Conservation (phyloP, 2,888 invertebrate genomes). For the Operophtera brumata region DNA sequence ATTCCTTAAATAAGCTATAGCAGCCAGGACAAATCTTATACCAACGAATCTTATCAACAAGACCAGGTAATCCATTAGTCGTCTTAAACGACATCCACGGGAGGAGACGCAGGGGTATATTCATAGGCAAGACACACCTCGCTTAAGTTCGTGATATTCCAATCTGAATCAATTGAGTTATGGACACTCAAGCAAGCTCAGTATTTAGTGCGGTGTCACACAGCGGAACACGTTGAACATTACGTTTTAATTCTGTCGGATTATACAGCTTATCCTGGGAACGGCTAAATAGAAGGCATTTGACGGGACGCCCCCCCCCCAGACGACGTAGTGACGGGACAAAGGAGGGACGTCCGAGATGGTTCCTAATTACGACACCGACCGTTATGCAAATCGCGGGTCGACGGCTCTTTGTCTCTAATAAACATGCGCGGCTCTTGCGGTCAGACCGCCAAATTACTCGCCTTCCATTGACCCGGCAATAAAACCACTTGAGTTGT, state of each 20-base stretch:
- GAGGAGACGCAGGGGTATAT: too few relatives aligned
- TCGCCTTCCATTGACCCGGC: conserved; percentile 56
- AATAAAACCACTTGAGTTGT: conserved; percentile 65
- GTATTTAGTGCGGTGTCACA: too few relatives aligned
- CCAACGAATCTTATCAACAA: too few relatives aligned
- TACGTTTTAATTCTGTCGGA: conserved; percentile 53
- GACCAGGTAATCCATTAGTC: too few relatives aligned
- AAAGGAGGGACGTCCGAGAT: conserved; percentile 76
- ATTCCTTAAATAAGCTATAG: too few relatives aligned
- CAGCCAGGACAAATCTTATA: too few relatives aligned
- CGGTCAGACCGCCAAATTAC: conserved; percentile 75
- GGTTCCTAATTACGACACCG: conserved; percentile 79
- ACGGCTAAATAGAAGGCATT: conserved; percentile 70
- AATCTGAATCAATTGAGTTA: too few relatives aligned
- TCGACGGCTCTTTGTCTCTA: conserved; percentile 71
- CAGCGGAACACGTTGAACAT: conserved; percentile 43
- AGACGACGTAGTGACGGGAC: conserved; percentile 61
- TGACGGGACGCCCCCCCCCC: conserved; percentile 57
- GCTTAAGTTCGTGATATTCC: too few relatives aligned
- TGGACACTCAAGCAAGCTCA: too few relatives aligned
- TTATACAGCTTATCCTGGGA: conserved; percentile 56
- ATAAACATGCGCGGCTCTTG: conserved; percentile 77
- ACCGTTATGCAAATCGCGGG: conserved; percentile 78
- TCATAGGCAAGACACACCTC: too few relatives aligned
- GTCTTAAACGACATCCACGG: too few relatives aligned